Evolutionary conservation across 1,140 invertebrate species (phyloP).

Genomic region (Drosophila auraria): DNA sequence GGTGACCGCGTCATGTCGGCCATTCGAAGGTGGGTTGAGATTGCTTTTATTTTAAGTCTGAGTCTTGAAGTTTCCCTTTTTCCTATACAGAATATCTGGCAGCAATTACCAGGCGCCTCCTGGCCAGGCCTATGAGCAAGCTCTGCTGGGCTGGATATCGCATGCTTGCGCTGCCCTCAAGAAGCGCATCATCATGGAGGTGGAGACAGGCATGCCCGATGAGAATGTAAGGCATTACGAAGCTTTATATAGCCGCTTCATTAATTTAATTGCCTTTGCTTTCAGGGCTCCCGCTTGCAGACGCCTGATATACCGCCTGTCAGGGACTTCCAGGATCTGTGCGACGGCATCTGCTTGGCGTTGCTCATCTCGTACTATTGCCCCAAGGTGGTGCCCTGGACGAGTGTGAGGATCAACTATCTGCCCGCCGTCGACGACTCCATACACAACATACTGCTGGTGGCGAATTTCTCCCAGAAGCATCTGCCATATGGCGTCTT

Average conservation of each 20-base stretch:
- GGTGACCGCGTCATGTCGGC: slow-evolving; percentile 94
- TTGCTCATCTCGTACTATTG: slow-evolving; percentile 97
- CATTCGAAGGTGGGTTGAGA: slow-evolving; percentile 89
- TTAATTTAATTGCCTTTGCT: neutral
- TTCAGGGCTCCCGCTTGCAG: slow-evolving; percentile 76
- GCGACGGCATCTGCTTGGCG: slow-evolving; percentile 96
- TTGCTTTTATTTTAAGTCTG: no score
- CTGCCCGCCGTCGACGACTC: slow-evolving; percentile 91
- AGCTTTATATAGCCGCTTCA: neutral
- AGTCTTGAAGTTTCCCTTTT: neutral
- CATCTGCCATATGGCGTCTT: slow-evolving; percentile 95
- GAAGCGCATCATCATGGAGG: slow-evolving; percentile 87
- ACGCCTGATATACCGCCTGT: slow-evolving; percentile 83
- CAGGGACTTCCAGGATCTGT: slow-evolving; percentile 89
- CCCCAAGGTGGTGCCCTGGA: slow-evolving; percentile 93
- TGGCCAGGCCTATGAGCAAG: slow-evolving; percentile 92
- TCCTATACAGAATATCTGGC: slow-evolving; percentile 73
- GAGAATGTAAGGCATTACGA: slow-evolving; percentile 72
- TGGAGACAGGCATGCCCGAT: slow-evolving; percentile 76
- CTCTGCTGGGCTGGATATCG: slow-evolving; percentile 96
- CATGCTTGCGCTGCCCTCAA: slow-evolving; percentile 92
- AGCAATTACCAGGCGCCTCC: slow-evolving; percentile 85
- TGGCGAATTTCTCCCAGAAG: slow-evolving; percentile 94
- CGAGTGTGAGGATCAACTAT: slow-evolving; percentile 89
- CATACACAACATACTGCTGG: slow-evolving; percentile 96